Evolutionary conservation across 2,888 invertebrate genomes (phyloP), one percentile per base, ranked within the genome.

Genomic region (Odontocerum albicorne): DNA sequence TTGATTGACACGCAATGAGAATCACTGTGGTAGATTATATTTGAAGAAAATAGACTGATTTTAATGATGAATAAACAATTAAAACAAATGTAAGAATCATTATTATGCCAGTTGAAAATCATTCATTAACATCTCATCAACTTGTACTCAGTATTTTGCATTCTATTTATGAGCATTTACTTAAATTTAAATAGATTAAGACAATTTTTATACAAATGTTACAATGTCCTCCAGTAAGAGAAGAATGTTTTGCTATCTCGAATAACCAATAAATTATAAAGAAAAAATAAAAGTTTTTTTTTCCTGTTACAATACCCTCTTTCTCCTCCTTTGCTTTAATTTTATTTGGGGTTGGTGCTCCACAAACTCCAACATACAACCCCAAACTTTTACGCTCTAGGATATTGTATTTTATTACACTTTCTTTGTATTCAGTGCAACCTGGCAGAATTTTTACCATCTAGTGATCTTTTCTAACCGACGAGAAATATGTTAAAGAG

Each of bases 151-250:
- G 54, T 59, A 54, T 53, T 57, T 60, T 43, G 55, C 57, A 60
- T 55, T 57, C 47, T 57, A 60, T 60, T 60, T 60, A 57, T 57
- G 54, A 55, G 57, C 60, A 60, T 60, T 60, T 60, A 55, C 44
- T 45, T 52, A 57, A 32, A 45, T 58, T 55, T 56, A 59, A 44
- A 44, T 52, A 59, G 52, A 43, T 42, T 60, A 57, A 57, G 56
- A 46, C 45, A 45, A 40, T 50, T 60, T 60, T 60, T 60, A 49
- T 60, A 56, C 56, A 56, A 40, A 31, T 56, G 49, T 55, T 56
- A 46, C 53, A 52, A 55, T 59, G 59, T 60, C 56, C 56, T 60
- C 36, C 49, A 53, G 45, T 55, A 49, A 42, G 54, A 57, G 50
- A 57, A 57, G 55, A 59, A 56, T 49, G 45, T 55, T 59, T 36